These are phyloP conservation scores for Poecilia latipinna DNA, from an alignment of 2,113 vertebrate species.

Conservation along the genomic window DNA sequence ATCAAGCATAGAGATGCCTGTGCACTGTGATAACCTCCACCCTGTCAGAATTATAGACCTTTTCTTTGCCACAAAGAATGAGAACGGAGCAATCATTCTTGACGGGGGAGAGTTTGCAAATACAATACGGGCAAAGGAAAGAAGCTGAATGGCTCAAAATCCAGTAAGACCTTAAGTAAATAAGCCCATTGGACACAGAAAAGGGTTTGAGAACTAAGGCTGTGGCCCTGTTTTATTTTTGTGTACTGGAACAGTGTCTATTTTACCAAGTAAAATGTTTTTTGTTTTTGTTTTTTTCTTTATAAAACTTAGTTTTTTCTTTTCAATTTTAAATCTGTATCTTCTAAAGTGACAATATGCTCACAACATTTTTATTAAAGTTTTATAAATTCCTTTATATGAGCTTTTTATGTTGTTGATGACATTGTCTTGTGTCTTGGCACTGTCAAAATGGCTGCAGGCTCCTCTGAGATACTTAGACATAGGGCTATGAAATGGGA, in stretches of 20 bases:
- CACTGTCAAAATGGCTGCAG: slow-evolving; percentile 30
- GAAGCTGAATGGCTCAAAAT: slow-evolving; percentile 74
- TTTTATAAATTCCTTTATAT: slow-evolving; percentile 51
- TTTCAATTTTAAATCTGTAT: slow-evolving; percentile 28
- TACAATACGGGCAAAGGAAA: slow-evolving; percentile 71
- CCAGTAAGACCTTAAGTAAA: slow-evolving; percentile 75
- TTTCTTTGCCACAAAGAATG: slow-evolving; percentile 64
- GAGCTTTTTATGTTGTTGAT: slow-evolving; percentile 22
- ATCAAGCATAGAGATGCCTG: slow-evolving; percentile 67
- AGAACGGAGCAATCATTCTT: slow-evolving; percentile 74
- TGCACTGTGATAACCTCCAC: slow-evolving; percentile 59
- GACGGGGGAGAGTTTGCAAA: slow-evolving; percentile 73
- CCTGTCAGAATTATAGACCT: slow-evolving; percentile 67
- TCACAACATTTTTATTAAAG: slow-evolving; percentile 60
- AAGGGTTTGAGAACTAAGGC: slow-evolving; percentile 63
- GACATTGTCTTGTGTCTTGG: slow-evolving; percentile 26
- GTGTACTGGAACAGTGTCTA: slow-evolving; percentile 53
- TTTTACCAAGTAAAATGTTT: slow-evolving; percentile 31
- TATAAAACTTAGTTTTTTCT: slow-evolving; percentile 29
- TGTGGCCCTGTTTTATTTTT: slow-evolving; percentile 69
- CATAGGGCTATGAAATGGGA: slow-evolving; percentile 72
- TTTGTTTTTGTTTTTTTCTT: slow-evolving; percentile 24
- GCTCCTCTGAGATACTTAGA: slow-evolving; percentile 19
- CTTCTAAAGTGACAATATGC: slow-evolving; percentile 47
- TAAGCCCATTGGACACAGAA: slow-evolving; percentile 79